Percentiles rank a stretch among this genome's conserved stretches.
Conservation (phyloP, 2,797 vertebrate species). For the Sebastolobus alascanus region DNA sequence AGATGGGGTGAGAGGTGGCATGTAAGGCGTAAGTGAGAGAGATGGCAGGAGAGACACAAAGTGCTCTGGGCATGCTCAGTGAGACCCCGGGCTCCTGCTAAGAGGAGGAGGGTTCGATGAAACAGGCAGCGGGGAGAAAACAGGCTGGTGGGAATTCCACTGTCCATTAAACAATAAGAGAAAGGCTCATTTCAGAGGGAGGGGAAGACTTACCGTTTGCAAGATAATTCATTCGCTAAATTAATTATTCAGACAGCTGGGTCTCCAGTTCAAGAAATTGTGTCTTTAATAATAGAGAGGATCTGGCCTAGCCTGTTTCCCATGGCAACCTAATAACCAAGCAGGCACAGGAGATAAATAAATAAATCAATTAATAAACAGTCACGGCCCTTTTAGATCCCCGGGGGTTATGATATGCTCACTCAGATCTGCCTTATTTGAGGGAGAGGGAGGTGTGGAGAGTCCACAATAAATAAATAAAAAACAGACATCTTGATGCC, state of each 20-base stretch:
- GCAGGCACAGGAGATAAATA: constrained; percentile 86
- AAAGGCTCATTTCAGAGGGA: constrained; percentile 77
- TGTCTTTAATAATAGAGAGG: constrained; percentile 88
- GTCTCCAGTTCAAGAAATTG: constrained; percentile 87
- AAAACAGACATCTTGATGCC: constrained; percentile 40
- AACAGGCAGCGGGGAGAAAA: constrained; percentile 37
- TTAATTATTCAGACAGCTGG: constrained; percentile 90
- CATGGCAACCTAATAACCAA: constrained; percentile 89
- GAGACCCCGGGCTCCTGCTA: constrained; percentile 52
- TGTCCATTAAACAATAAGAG: constrained; percentile 85
- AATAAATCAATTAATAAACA: constrained; percentile 92
- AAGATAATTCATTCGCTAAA: constrained; percentile 87
- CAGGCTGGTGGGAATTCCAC: constrained; percentile 80
- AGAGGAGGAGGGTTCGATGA: constrained; percentile 36
- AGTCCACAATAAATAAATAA: constrained; percentile 57
- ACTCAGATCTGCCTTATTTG: constrained; percentile 77
- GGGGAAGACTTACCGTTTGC: constrained; percentile 78
- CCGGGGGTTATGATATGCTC: constrained; percentile 61
- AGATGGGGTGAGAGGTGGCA: constrained; percentile 80
- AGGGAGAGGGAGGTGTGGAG: constrained; percentile 57
- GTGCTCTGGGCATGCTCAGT: constrained; percentile 77
- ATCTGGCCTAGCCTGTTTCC: constrained; percentile 86
- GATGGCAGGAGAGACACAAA: constrained; percentile 68
- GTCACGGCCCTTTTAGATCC: constrained; percentile 79
- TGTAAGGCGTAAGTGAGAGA: constrained; percentile 79